These are phyloP conservation scores for Polypedilum pembai DNA, from an alignment of 1,140 invertebrate genomes.

Conservation along the genomic window DNA sequence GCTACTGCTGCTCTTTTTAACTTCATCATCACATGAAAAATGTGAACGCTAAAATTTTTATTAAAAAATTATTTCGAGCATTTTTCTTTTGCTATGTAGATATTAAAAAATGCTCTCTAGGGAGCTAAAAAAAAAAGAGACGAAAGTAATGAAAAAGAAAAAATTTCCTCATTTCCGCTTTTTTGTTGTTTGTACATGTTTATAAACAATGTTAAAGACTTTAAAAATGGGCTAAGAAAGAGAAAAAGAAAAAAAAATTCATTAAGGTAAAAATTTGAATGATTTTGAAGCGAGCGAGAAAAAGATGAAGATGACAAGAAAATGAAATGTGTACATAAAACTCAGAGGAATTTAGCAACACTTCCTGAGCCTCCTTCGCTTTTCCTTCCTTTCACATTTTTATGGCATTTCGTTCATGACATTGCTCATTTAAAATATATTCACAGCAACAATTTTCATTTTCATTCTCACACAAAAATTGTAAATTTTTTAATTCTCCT, in stretches of 20 bases:
- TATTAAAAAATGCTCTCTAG: conserved; percentile 3
- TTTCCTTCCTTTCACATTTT: background rate
- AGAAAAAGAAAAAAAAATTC: no score
- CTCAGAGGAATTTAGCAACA: conserved; percentile 2
- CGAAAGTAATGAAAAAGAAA: background rate
- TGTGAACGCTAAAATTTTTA: background rate
- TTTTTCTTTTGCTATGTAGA: background rate
- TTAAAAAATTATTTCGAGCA: conserved; percentile 3
- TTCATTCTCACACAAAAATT: background rate
- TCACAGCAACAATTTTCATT: background rate
- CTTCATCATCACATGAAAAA: background rate
- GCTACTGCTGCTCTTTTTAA: no score
- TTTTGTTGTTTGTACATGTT: background rate
- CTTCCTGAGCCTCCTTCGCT: conserved; percentile 1
- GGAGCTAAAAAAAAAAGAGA: background rate
- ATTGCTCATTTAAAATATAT: conserved; percentile 19
- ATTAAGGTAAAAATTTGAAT: no score
- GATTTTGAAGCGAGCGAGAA: no score
- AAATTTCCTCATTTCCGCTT: background rate
- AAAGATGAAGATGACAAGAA: no score
- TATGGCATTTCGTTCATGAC: conserved; percentile 11
- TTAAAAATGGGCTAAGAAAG: no score
- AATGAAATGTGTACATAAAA: background rate
- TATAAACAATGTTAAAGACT: background rate
- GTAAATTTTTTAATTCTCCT: background rate